A percentile compares a stretch with the other conserved stretches of the same genome.
These are phyloP conservation scores for Drosophila maculinotata DNA, from an alignment of 2,888 invertebrate species.

Conservation along the genomic window DNA sequence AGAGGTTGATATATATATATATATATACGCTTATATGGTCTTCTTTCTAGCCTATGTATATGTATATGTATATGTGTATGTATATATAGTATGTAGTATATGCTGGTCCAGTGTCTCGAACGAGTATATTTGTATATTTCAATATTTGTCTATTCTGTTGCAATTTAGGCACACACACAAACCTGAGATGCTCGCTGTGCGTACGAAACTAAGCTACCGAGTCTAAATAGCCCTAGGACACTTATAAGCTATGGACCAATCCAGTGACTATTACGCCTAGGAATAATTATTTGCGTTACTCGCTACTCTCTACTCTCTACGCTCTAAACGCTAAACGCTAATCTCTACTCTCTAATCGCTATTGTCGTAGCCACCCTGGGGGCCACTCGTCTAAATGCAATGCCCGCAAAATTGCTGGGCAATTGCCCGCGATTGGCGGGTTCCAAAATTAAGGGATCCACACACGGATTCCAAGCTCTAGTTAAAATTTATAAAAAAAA, in stretches of 20 bases:
- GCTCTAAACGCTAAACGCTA: conserved; percentile 13
- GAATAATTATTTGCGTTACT: conserved; percentile 28
- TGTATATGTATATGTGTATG: conserved; percentile 8
- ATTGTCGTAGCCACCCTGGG: conserved; percentile 20
- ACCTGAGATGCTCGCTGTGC: conserved; percentile 14
- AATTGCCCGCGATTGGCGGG: conserved; percentile 16
- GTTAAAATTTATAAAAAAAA: conserved; percentile 4
- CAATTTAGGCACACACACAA: conserved; percentile 19
- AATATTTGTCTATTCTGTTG: conserved; percentile 6
- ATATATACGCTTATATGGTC: neutral
- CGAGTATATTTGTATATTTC: neutral
- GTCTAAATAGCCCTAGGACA: conserved; percentile 24
- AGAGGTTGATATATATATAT: conserved; percentile 1
- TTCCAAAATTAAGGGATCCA: neutral
- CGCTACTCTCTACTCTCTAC: conserved; percentile 17
- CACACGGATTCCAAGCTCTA: conserved; percentile 5
- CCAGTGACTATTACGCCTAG: conserved; percentile 46
- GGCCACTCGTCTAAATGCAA: conserved; percentile 51
- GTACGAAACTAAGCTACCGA: neutral
- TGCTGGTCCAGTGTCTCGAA: conserved; percentile 17
- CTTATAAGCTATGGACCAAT: conserved; percentile 67
- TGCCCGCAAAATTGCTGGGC: conserved; percentile 21
- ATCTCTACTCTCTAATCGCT: conserved; percentile 23
- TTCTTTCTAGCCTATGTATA: conserved; percentile 10
- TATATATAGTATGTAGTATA: conserved; percentile 4